Evolutionary conservation across 1,140 invertebrate genomes (phyloP).

Genomic region (Brachionus calyciflorus): DNA sequence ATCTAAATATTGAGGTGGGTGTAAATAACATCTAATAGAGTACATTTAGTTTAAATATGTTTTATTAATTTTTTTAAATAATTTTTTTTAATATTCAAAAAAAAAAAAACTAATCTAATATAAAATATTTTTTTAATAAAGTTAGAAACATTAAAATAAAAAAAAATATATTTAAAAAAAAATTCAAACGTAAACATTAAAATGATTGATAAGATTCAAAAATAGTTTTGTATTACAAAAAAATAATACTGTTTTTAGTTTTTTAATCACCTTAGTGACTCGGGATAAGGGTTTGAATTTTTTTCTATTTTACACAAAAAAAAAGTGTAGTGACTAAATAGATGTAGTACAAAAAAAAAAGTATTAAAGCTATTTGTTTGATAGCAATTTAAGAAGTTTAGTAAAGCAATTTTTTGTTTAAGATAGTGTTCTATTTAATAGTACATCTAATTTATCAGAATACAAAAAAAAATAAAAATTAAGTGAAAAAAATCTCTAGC

Average conservation of each 20-base stretch:
- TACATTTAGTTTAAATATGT: too few relatives aligned
- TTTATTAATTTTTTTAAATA: too few relatives aligned
- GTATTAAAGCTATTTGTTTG: neutral
- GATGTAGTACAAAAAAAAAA: neutral
- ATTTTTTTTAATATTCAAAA: neutral
- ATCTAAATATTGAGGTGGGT: neutral
- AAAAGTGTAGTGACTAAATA: conserved; percentile 2
- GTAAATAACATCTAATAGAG: too few relatives aligned
- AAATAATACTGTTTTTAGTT: conserved; percentile 9
- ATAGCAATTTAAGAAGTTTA: too few relatives aligned
- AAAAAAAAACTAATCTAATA: neutral
- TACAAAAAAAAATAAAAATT: neutral
- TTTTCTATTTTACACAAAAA: neutral
- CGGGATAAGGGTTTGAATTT: conserved; percentile 3
- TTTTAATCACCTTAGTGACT: neutral
- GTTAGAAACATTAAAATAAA: neutral
- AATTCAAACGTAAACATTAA: conserved; percentile 23
- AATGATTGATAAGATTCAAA: neutral
- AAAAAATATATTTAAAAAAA: conserved; percentile 12
- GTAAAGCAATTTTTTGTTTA: too few relatives aligned
- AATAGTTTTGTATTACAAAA: neutral
- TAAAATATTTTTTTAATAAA: neutral
- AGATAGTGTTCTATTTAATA: too few relatives aligned
- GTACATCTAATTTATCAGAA: conserved; percentile 2
- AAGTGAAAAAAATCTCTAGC: conserved; percentile 20